phyloP scores from a whole-genome alignment of 2,888 invertebrate species.

The Callyntrura sp. region DNA sequence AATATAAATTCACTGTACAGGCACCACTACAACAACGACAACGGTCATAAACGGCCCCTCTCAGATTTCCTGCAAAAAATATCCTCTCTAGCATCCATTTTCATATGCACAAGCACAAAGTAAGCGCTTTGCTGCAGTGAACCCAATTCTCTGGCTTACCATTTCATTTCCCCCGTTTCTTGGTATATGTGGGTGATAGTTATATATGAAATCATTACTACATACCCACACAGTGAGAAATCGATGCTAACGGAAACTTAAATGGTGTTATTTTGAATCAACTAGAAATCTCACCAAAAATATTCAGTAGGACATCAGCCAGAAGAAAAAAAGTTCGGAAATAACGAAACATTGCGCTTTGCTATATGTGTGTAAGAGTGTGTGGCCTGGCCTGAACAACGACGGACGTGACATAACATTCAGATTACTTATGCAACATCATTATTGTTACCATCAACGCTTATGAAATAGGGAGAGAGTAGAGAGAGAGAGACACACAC shows the following conservation, averaged over 20 bases:
- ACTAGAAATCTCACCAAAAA: background rate
- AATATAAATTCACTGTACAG: background rate
- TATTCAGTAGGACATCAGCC: background rate
- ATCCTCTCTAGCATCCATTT: background rate
- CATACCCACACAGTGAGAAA: slow-evolving; percentile 8
- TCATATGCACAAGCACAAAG: background rate
- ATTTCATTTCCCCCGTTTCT: background rate
- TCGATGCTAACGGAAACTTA: slow-evolving; percentile 2
- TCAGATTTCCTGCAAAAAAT: slow-evolving; percentile 20
- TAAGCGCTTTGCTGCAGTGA: background rate
- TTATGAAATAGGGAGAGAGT: background rate
- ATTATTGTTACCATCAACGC: background rate
- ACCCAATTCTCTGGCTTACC: background rate
- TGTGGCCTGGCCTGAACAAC: background rate
- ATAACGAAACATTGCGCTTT: background rate
- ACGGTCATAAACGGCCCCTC: background rate
- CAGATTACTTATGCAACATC: slow-evolving; percentile 37
- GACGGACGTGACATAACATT: background rate
- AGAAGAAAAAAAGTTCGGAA: slow-evolving; percentile 29
- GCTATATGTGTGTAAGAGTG: too few relatives aligned
- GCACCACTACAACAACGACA: background rate
- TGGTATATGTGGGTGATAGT: background rate
- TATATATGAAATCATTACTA: slow-evolving; percentile 26
- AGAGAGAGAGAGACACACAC: background rate
- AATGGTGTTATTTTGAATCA: slow-evolving; percentile 18